These are phyloP conservation scores for Nycticryphes semicollaris DNA, from an alignment of 2,113 vertebrate species.

Conservation along the genomic window DNA sequence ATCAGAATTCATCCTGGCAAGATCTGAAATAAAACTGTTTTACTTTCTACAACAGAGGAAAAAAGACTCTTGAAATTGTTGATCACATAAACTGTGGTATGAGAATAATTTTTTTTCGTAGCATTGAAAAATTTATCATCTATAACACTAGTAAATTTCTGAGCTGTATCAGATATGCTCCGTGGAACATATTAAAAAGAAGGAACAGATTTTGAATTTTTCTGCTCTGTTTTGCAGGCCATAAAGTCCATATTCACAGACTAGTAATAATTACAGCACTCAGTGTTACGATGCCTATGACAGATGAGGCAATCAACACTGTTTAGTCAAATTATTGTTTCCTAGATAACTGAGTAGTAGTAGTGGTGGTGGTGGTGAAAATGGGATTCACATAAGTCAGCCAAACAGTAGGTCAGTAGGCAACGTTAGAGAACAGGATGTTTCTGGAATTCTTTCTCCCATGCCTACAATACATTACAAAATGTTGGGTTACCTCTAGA, in stretches of 20 bases:
- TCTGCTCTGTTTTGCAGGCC: not conserved
- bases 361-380: not conserved
- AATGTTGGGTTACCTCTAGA: not conserved
- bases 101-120: not conserved
- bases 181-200: not conserved
- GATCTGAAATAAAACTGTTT: not conserved
- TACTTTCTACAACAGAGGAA: not conserved
- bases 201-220: not conserved
- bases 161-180: not conserved
- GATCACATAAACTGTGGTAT: not conserved
- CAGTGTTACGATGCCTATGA: not conserved
- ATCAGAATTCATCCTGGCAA: not conserved
- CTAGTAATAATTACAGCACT: not conserved
- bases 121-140: not conserved
- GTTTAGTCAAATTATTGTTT: not conserved
- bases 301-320: not conserved
- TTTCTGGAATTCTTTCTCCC: not conserved
- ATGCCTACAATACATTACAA: not conserved
- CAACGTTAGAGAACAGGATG: not conserved
- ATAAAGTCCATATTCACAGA: not conserved
- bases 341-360: not conserved
- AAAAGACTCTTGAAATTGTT: not conserved
- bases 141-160: not conserved
- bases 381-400: not conserved
- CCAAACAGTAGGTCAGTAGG: rapidly evolving